Evolutionary conservation across 1,140 invertebrate genomes (phyloP).

Genomic region (Dendrolimus kikuchii): DNA sequence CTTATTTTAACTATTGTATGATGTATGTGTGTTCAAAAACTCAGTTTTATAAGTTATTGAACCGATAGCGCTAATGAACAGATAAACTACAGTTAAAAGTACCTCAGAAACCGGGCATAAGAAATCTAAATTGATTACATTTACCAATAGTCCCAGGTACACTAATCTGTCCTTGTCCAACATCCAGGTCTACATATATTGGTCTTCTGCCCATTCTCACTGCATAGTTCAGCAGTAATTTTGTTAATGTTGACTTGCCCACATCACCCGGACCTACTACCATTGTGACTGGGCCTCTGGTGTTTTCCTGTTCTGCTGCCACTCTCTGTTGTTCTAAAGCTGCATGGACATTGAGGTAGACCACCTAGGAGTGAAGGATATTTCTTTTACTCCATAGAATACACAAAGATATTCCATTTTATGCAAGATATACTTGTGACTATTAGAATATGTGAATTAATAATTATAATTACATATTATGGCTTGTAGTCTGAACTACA

Average conservation of each 20-base stretch:
- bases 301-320: slow-evolving; percentile 82
- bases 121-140: slow-evolving; percentile 2
- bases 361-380: slow-evolving; percentile 53
- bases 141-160: slow-evolving; percentile 92
- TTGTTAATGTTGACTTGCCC: slow-evolving; percentile 94
- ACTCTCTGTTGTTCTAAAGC: slow-evolving; percentile 92
- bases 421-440: too few relatives aligned
- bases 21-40: too few relatives aligned
- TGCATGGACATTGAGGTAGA: slow-evolving; percentile 96
- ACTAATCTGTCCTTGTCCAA: slow-evolving; percentile 94
- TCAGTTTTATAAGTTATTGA: too few relatives aligned
- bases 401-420: background rate
- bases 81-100: too few relatives aligned
- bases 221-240: slow-evolving; percentile 94
- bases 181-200: slow-evolving; percentile 96
- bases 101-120: too few relatives aligned
- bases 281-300: slow-evolving; percentile 88
- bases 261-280: slow-evolving; percentile 96
- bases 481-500: too few relatives aligned
- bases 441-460: too few relatives aligned
- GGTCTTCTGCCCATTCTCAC: slow-evolving; percentile 89
- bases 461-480: too few relatives aligned
- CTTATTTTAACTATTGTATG: too few relatives aligned
- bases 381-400: background rate
- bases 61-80: too few relatives aligned